Evolutionary conservation across 2,888 invertebrate genomes (phyloP).

Genomic region (Ctenicera cuprea): DNA sequence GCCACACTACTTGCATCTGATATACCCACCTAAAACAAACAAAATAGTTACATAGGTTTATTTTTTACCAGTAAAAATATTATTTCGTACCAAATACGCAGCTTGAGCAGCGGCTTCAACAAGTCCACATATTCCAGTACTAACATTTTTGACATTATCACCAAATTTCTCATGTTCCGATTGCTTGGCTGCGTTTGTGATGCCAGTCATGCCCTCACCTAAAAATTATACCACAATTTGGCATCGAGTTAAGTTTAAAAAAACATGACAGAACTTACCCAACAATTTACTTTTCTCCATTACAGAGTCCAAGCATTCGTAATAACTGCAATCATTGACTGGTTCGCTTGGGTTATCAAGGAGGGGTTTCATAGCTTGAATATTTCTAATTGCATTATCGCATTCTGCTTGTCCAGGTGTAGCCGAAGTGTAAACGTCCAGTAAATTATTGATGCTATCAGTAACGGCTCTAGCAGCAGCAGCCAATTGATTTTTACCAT

Average conservation of each 20-base stretch:
- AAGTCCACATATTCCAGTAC: conserved; percentile 91
- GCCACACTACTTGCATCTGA: conserved; percentile 93
- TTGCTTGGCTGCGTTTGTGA: conserved; percentile 93
- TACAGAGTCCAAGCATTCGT: conserved; percentile 93
- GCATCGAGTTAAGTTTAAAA: conserved; percentile 26
- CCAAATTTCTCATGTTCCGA: conserved; percentile 91
- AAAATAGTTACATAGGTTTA: background rate
- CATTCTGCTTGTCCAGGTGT: conserved; percentile 98
- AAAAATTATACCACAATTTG: conserved; percentile 50
- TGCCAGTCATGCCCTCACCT: conserved; percentile 95
- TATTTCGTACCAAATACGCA: conserved; percentile 84
- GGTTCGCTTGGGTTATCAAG: conserved; percentile 92
- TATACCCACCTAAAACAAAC: conserved; percentile 82
- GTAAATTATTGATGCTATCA: conserved; percentile 93
- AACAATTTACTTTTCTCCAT: conserved; percentile 91
- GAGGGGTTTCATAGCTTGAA: conserved; percentile 88
- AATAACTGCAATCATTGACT: conserved; percentile 91
- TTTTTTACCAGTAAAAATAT: too few species aligned
- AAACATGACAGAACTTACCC: conserved; percentile 70
- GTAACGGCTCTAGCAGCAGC: conserved; percentile 93
- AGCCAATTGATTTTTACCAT: conserved; percentile 91
- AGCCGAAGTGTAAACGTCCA: conserved; percentile 90
- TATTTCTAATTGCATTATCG: conserved; percentile 94
- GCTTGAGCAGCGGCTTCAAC: conserved; percentile 96
- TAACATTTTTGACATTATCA: conserved; percentile 87